phyloP scores from a whole-genome alignment of 2,888 invertebrate genomes.

The Nephrotoma flavescens region DNA sequence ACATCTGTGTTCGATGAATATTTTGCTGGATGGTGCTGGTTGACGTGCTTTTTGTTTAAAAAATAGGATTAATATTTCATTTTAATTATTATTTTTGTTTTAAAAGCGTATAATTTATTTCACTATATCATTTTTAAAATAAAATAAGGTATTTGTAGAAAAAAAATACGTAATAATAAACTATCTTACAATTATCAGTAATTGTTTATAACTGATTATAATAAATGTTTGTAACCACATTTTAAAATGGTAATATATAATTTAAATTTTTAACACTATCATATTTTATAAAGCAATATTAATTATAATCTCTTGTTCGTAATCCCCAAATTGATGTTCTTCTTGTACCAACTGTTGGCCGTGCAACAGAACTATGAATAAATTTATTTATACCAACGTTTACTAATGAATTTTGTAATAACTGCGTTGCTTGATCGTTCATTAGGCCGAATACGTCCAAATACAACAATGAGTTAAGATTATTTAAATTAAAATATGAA shows the following conservation, averaged over 20 bases:
- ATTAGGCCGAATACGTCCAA: conserved; percentile 74
- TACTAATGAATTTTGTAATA: conserved; percentile 39
- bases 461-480: conserved; percentile 50
- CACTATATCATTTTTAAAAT: neutral
- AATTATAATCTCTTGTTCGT: conserved; percentile 56
- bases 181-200: neutral
- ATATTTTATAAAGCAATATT: neutral
- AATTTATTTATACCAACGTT: conserved; percentile 55
- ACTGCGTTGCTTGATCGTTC: conserved; percentile 36
- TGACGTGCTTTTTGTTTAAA: neutral
- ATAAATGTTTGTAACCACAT: neutral
- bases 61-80: neutral
- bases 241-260: neutral
- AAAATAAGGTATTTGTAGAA: neutral
- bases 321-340: conserved; percentile 86
- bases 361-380: conserved; percentile 70
- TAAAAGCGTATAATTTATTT: neutral
- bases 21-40: neutral
- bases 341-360: conserved; percentile 76
- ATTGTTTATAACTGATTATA: neutral
- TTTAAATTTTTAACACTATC: neutral
- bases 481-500: conserved; percentile 44
- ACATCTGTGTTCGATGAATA: neutral
- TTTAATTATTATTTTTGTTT: neutral
- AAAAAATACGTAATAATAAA: neutral